Conservation (phyloP, 2,797 vertebrate species). For the Apogon talboti region DNA sequence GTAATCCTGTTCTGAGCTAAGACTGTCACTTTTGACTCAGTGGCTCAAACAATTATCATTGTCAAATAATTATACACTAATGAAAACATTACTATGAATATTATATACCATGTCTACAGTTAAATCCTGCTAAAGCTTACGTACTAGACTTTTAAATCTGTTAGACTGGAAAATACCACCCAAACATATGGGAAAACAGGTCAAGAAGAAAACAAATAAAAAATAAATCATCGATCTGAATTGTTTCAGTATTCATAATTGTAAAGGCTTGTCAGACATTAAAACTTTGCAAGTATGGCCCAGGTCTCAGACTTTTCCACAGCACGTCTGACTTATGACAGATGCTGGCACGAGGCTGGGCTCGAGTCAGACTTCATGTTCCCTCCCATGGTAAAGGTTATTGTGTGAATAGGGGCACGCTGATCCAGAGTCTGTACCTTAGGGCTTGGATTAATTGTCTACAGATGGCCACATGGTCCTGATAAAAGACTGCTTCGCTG, state of each 20-base stretch:
- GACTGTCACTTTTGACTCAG: no score
- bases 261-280: not conserved
- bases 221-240: not conserved
- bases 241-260: not conserved
- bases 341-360: constrained; percentile 46
- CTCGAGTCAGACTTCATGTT: constrained; percentile 55
- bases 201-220: not conserved
- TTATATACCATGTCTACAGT: no score
- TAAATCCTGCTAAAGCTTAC: no score
- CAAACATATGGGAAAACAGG: not conserved
- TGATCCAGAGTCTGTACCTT: constrained; percentile 76
- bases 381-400: constrained; percentile 69
- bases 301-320: constrained; percentile 10
- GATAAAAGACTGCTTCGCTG: constrained; percentile 74
- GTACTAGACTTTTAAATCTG: no score
- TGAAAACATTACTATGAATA: no score
- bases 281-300: constrained; percentile 6
- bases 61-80: no score
- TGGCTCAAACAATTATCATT: no score
- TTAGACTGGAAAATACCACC: not conserved
- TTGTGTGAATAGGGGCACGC: constrained; percentile 66
- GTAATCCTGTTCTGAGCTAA: no score
- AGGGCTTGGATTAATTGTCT: constrained; percentile 72
- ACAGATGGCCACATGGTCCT: constrained; percentile 83
- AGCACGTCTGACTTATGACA: constrained; percentile 22